Evolutionary conservation across 2,888 invertebrate species (phyloP).

Genomic region (Colletes collaris): DNA sequence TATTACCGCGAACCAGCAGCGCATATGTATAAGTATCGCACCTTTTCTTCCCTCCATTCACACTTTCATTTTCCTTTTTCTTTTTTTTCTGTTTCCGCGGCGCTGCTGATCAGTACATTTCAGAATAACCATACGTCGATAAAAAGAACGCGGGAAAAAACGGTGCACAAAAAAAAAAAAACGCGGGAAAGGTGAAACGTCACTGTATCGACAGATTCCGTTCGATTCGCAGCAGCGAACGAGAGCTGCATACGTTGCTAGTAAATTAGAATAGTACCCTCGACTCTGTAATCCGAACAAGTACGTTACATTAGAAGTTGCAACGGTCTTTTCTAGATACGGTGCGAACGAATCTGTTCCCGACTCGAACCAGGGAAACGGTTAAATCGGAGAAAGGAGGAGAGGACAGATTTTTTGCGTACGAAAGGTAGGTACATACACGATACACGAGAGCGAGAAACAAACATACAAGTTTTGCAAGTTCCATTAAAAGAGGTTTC

Average conservation of each 20-base stretch:
- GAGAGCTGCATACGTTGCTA: slow-evolving; percentile 33
- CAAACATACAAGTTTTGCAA: too few relatives aligned
- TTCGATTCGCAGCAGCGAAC: slow-evolving; percentile 22
- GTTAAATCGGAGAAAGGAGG: neutral
- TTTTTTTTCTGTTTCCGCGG: neutral
- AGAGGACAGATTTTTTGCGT: neutral
- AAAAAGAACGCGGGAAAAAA: slow-evolving; percentile 27
- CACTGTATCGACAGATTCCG: slow-evolving; percentile 32
- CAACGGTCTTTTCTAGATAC: slow-evolving; percentile 31
- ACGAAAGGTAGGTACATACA: too few relatives aligned
- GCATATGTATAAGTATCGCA: slow-evolving; percentile 26
- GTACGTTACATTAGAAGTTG: slow-evolving; percentile 16
- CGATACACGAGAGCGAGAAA: too few relatives aligned
- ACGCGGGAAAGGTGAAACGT: slow-evolving; percentile 37
- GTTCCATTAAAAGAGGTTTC: too few relatives aligned
- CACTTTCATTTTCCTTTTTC: slow-evolving; percentile 16
- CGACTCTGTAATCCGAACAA: slow-evolving; percentile 38
- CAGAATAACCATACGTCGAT: slow-evolving; percentile 17
- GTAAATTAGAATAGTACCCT: slow-evolving; percentile 61
- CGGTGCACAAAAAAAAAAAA: neutral
- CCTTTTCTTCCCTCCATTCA: slow-evolving; percentile 33
- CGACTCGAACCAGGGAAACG: neutral
- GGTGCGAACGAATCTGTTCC: neutral
- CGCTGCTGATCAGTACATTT: slow-evolving; percentile 4
- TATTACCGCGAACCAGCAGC: slow-evolving; percentile 49